Conservation (phyloP, 2,797 vertebrate species). For the Cynopterus sphinx region DNA sequence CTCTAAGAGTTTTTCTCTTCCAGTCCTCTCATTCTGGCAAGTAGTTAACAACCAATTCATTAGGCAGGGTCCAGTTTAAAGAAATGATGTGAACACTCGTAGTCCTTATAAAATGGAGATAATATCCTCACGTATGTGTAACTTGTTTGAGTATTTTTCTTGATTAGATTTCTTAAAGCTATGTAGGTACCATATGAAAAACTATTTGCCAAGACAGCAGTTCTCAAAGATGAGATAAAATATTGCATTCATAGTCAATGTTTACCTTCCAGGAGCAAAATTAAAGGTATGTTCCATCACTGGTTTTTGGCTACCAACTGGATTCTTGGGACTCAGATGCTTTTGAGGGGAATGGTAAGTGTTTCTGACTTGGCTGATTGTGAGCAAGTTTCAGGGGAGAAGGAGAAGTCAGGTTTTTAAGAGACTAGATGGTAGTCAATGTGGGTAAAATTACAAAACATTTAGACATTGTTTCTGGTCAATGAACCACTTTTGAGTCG, state of each 20-base stretch:
- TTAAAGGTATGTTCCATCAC: neutral
- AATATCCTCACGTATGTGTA: neutral
- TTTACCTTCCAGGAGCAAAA: neutral
- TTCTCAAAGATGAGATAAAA: neutral
- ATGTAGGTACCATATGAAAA: neutral
- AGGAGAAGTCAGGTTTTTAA: neutral
- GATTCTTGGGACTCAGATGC: neutral
- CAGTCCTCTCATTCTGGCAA: neutral
- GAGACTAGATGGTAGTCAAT: neutral
- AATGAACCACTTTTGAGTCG: neutral
- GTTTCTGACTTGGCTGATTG: neutral
- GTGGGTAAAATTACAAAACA: neutral
- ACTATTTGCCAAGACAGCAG: neutral
- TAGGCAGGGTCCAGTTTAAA: neutral
- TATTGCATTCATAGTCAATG: neutral
- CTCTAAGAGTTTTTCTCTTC: neutral
- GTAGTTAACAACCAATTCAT: neutral
- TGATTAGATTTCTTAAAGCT: neutral
- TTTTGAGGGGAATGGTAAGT: neutral
- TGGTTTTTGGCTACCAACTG: neutral
- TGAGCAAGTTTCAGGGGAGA: neutral
- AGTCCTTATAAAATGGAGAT: neutral
- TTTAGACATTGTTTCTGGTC: neutral
- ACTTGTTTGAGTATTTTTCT: neutral
- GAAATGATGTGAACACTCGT: no score